phyloP scores from a whole-genome alignment of 2,888 invertebrate species.

The Aleiodes leptofemur region DNA sequence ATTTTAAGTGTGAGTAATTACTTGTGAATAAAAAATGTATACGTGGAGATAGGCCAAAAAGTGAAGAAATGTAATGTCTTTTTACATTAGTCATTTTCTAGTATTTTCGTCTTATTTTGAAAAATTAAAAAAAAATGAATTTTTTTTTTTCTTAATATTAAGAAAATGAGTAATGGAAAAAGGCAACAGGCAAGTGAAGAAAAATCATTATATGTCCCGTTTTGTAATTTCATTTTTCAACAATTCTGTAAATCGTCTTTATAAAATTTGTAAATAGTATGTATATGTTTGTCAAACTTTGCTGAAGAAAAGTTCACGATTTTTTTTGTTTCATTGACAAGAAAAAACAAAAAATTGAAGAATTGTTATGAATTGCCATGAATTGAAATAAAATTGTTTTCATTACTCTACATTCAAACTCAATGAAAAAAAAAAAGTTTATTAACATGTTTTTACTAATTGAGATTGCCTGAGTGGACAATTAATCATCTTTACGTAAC shows the following conservation, averaged over 20 bases:
- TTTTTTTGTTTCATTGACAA: too few species aligned
- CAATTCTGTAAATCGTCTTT: constrained; percentile 15
- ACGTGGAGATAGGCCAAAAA: constrained; percentile 17
- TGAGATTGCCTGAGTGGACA: too few species aligned
- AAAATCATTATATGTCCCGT: constrained; percentile 14
- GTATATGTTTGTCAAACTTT: constrained; percentile 18
- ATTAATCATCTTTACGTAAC: background rate
- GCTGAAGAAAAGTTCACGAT: background rate
- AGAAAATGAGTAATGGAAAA: constrained; percentile 6
- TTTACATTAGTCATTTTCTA: constrained; percentile 4
- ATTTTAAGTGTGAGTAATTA: constrained; percentile 18
- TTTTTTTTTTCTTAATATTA: too few species aligned
- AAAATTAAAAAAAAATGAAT: too few species aligned
- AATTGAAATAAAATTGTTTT: too few species aligned
- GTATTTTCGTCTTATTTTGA: too few species aligned
- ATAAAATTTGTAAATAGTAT: constrained; percentile 16
- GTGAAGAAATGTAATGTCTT: background rate
- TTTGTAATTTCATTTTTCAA: constrained; percentile 1
- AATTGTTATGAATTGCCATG: too few species aligned
- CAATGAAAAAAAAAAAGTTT: too few species aligned
- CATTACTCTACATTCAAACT: too few species aligned
- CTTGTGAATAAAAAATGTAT: constrained; percentile 15
- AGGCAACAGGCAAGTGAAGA: too few species aligned
- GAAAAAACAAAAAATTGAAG: too few species aligned
- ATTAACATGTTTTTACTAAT: too few species aligned